phyloP scores from a whole-genome alignment of 2,113 vertebrate species.

The Poecilia latipinna region DNA sequence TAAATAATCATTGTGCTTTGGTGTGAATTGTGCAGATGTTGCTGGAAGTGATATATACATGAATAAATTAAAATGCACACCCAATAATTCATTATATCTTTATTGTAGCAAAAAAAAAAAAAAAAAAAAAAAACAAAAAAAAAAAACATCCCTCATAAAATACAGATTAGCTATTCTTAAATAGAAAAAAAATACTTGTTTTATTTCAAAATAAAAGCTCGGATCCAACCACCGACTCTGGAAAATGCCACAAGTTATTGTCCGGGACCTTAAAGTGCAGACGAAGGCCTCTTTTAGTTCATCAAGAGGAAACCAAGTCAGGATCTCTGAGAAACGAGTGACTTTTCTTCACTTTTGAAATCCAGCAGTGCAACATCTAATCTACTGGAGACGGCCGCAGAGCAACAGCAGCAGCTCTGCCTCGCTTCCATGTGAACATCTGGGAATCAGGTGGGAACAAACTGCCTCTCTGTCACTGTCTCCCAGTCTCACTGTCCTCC shows the following conservation, averaged over 20 bases:
- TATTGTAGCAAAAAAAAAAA: conserved; percentile 55
- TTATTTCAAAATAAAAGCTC: conserved; percentile 41
- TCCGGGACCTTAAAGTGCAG: conserved; percentile 80
- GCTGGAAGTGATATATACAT: not conserved
- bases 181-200: conserved; percentile 75
- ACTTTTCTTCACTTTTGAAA: conserved; percentile 7
- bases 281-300: conserved; percentile 41
- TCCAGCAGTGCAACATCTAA: conserved; percentile 29
- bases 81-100: conserved; percentile 44
- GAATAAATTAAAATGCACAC: conserved; percentile 17
- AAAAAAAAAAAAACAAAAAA: no score
- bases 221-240: conserved; percentile 39
- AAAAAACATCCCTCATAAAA: conserved; percentile 57
- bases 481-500: conserved; percentile 71
- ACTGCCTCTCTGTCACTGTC: conserved; percentile 44
- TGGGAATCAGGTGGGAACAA: conserved; percentile 1
- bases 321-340: not conserved
- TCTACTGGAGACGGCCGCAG: conserved; percentile 17
- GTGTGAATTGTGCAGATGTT: not conserved
- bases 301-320: conserved; percentile 21
- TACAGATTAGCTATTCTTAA: conserved; percentile 67
- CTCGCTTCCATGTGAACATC: not conserved
- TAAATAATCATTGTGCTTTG: not conserved
- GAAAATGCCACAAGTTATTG: conserved; percentile 38
- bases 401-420: no score